Base-by-base conservation (phyloP, 1,140 invertebrate species). In the Tribolium castaneum region DNA sequence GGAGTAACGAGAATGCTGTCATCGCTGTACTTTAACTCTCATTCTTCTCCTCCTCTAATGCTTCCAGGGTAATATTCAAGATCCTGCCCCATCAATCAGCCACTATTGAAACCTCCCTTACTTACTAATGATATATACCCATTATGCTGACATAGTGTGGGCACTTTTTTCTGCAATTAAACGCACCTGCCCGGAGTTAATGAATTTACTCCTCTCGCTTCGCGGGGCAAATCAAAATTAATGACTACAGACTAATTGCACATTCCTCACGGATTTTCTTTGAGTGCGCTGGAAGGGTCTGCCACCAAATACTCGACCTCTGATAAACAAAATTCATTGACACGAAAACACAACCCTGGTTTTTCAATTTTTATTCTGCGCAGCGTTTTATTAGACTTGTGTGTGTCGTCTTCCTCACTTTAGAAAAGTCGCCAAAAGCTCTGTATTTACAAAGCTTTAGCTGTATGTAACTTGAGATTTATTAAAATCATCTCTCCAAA, bases 1-100 rank as follows among this genome's bases (percentile, higher is more conserved):
- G 71, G 59, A 78, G 71, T 78, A 78, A 78, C 71, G 71, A 78
- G 62, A 52, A 72, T 39, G 56, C 77, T 78, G 77, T 78, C 77
- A 78, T 78, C 77, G 52, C 71, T 75, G 34, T 74, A 70, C 71
- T 75, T 52, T 78, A 73, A 74, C 66, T 78, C 77, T 56, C 77
- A 70, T 78, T 78, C 71, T 75, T 75, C 77, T 70, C 74, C 71
- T 62, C 49, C 77, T 78, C 34, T 25, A 54, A 59, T 56, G 71
- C 77, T 74, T 74, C 45, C 45, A 78, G 70, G 51, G 76, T 77
- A 77, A 77, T 77, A 77, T 70, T 77, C 76, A 72, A 35, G 51
- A 72, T 78, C 56, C 45, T 52, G 10, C 22, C 30, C 13, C 77
- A 78, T 78, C 77, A 78, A 78, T 78, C 77, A 78, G 56, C 49